phyloP scores from a whole-genome alignment of 1,140 invertebrate genomes.

The Aphaenogaster floridana region DNA sequence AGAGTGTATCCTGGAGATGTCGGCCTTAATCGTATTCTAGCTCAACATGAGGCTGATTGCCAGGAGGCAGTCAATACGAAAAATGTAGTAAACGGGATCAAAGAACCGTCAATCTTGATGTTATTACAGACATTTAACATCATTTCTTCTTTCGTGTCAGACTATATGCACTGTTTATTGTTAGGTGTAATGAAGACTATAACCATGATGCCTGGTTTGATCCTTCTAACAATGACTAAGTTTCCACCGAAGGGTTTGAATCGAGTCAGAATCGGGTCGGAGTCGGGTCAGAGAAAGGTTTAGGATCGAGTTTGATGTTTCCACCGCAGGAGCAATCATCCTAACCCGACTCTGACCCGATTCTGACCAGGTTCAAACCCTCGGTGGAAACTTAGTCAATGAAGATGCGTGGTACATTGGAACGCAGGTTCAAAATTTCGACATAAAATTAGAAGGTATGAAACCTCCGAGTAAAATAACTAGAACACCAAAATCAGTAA shows the following conservation, averaged over 20 bases:
- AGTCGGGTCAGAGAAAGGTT: too few relatives aligned
- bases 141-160: neutral
- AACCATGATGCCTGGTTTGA: neutral
- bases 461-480: neutral
- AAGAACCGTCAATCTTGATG: constrained; percentile 87
- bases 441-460: neutral
- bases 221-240: neutral
- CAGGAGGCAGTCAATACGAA: neutral
- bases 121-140: neutral
- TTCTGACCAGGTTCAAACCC: too few relatives aligned
- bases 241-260: too few relatives aligned
- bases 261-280: too few relatives aligned
- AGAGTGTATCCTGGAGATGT: too few relatives aligned
- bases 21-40: too few relatives aligned
- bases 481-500: neutral
- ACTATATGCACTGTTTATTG: neutral
- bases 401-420: neutral
- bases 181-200: neutral
- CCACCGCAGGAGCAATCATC: too few relatives aligned
- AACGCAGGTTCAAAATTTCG: too few relatives aligned
- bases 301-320: too few relatives aligned
- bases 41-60: too few relatives aligned
- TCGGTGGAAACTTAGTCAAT: too few relatives aligned
- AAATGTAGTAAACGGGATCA: neutral
- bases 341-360: too few relatives aligned